Evolutionary conservation across 1,140 invertebrate species (phyloP), one percentile per base, ranked within the genome.

Genomic region (Zaprionus camerounensis): DNA sequence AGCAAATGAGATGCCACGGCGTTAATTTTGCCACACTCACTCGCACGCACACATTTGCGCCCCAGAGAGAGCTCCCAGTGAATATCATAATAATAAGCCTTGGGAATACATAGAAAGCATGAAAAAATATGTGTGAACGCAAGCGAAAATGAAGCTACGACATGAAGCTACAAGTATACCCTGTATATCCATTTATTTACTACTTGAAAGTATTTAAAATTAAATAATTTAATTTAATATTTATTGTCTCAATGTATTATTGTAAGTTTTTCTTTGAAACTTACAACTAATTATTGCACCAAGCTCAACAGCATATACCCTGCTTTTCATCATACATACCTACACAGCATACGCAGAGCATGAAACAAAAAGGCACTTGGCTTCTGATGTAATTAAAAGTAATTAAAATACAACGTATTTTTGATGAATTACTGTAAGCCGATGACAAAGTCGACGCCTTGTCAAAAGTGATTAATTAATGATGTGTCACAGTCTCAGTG

Each of bases 21-120:
- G 55, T 65, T 72, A 75, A 75, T 70, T 70, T 70, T 70, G 46
- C 28, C 44, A 63, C 26, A 24, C 58, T 46, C n/a, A 59, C 3
- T 34, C 31, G 31, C 31, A 34, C 31, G 2, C 31, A 17, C 15
- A 53, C 46, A 53, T 26, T 13, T 46, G 17, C 24, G 20, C 22
- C 6, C 22, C 15, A 38, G 57, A 34, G 15, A 49, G 15, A 49
- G 46, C 38, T 62, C 65, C 74, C 82, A 71, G 61, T 70, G 81
- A 77, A 85, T 71, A 78, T 78, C 66, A 81, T 85, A 68, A 85
- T 85, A 85, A 86, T 81, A 85, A 82, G 82, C 65, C 56, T 7
- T 63, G 82, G 82, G 79, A 86, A 86, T 82, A 58, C 28, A 26
- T 55, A 71, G 51, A 77, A 71, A 71, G 31, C 65, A 55, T 65